Percentiles rank a stretch among this genome's conserved stretches.
These are phyloP conservation scores for Amblyteles armatorius DNA, from an alignment of 2,888 invertebrate genomes.

Conservation along the genomic window DNA sequence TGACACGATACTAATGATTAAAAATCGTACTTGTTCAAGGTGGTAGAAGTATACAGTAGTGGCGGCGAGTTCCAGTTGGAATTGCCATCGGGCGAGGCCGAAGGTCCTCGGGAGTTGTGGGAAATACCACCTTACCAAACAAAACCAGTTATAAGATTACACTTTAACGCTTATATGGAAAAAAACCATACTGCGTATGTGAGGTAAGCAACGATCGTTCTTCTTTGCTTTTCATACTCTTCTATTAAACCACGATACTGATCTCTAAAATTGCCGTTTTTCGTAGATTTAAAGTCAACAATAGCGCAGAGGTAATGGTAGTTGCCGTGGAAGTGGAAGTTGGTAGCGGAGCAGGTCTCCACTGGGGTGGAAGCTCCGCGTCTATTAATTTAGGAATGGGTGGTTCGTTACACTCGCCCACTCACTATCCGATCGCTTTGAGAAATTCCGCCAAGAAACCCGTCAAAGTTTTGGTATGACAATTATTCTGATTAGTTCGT, in stretches of 20 bases:
- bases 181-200: slow-evolving; percentile 95
- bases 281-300: slow-evolving; percentile 89
- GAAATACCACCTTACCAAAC: slow-evolving; percentile 95
- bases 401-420: slow-evolving; percentile 89
- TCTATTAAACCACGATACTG: neutral
- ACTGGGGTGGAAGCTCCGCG: slow-evolving; percentile 90
- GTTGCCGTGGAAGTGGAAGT: slow-evolving; percentile 95
- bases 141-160: slow-evolving; percentile 94
- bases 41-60: slow-evolving; percentile 93
- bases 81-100: slow-evolving; percentile 91
- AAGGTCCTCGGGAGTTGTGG: slow-evolving; percentile 94
- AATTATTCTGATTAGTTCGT: slow-evolving; percentile 24
- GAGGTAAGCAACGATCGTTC: slow-evolving; percentile 84
- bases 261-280: slow-evolving; percentile 40
- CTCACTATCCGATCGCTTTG: slow-evolving; percentile 88
- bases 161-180: slow-evolving; percentile 91
- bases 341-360: slow-evolving; percentile 89
- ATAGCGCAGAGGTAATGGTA: slow-evolving; percentile 89
- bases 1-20: neutral
- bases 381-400: slow-evolving; percentile 94
- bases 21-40: slow-evolving; percentile 83
- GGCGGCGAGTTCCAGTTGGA: slow-evolving; percentile 96
- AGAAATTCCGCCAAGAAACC: slow-evolving; percentile 89
- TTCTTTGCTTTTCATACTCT: neutral
- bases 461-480: slow-evolving; percentile 88